A percentile compares a stretch with the other conserved stretches of the same genome.
These are phyloP conservation scores for Cephalotes varians DNA, from an alignment of 2,888 invertebrate genomes.

Conservation along the genomic window DNA sequence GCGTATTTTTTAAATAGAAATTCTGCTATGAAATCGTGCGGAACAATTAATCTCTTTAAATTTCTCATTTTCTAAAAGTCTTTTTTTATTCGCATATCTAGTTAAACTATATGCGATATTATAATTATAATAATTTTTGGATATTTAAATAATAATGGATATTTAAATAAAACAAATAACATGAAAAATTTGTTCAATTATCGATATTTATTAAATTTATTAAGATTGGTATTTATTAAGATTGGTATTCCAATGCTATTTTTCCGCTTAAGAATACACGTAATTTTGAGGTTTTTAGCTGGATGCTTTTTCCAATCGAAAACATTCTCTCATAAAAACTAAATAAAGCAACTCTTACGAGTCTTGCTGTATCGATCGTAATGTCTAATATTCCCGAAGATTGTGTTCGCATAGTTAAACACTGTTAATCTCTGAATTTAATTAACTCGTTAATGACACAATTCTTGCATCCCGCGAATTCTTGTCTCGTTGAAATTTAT, in stretches of 20 bases:
- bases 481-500: not conserved
- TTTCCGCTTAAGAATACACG: not conserved
- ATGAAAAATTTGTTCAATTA: not conserved
- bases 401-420: not conserved
- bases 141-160: not conserved
- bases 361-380: not conserved
- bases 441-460: not conserved
- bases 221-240: not conserved
- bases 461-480: not conserved
- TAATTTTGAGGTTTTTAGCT: not conserved
- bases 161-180: not conserved
- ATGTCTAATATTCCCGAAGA: not conserved
- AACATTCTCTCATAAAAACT: not conserved
- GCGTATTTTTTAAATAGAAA: slow-evolving; percentile 66
- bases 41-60: not conserved
- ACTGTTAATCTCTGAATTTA: not conserved
- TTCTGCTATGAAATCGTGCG: slow-evolving; percentile 45
- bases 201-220: not conserved
- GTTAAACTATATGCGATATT: not conserved
- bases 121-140: not conserved
- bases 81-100: not conserved
- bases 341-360: not conserved
- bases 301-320: not conserved
- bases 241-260: not conserved
- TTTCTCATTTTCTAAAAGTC: not conserved